A percentile compares a stretch with the other conserved stretches of the same genome.
These are phyloP conservation scores for Oasisia sp. DNA, from an alignment of 2,888 invertebrate genomes.

Conservation along the genomic window DNA sequence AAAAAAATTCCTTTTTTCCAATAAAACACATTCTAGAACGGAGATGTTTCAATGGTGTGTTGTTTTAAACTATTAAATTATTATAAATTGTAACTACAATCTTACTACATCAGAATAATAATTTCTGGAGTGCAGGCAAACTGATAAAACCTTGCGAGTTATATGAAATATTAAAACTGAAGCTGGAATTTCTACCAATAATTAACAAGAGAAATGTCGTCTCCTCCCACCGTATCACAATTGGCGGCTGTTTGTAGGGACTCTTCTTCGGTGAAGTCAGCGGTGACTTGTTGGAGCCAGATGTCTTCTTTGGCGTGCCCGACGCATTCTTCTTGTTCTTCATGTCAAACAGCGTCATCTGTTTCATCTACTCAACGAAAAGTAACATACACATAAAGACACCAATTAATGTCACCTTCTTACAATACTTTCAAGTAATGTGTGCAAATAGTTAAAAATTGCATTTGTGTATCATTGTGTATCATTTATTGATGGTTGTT, in stretches of 20 bases:
- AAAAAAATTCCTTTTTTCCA: too few species aligned
- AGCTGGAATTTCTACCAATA: neutral
- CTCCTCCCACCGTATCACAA: constrained; percentile 29
- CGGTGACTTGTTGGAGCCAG: constrained; percentile 23
- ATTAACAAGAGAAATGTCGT: neutral
- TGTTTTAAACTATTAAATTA: too few species aligned
- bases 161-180: neutral
- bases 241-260: constrained; percentile 32
- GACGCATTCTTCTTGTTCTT: constrained; percentile 33
- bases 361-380: constrained; percentile 50
- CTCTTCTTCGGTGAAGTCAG: neutral
- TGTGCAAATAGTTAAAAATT: too few species aligned
- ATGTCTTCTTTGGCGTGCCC: constrained; percentile 43
- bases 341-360: constrained; percentile 57
- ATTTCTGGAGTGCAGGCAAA: neutral
- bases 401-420: neutral
- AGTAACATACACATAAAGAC: neutral
- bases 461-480: too few species aligned
- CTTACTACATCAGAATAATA: too few species aligned
- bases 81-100: too few species aligned
- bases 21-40: too few species aligned
- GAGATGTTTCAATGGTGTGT: too few species aligned
- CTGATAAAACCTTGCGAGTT: neutral
- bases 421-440: too few species aligned
- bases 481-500: too few species aligned